Evolutionary conservation across 2,113 vertebrate genomes (phyloP).

Genomic region (Archocentrus centrarchus): DNA sequence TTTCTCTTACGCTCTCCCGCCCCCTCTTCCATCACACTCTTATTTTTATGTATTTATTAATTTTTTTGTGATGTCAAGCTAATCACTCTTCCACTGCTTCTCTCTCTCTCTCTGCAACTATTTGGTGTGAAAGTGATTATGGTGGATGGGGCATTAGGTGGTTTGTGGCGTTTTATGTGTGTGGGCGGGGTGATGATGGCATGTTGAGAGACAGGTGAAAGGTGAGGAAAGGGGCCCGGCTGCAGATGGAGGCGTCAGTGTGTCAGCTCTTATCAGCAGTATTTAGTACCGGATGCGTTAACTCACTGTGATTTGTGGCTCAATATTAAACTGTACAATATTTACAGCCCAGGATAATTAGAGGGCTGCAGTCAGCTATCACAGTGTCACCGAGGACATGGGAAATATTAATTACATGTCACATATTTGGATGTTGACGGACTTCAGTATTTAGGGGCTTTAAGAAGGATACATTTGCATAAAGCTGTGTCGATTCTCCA

Average conservation of each 20-base stretch:
- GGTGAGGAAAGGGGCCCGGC: conserved; percentile 43
- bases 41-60: conserved; percentile 9
- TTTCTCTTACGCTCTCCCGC: conserved; percentile 4
- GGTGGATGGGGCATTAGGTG: conserved; percentile 33
- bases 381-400: conserved; percentile 33
- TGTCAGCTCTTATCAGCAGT: conserved; percentile 62
- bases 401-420: conserved; percentile 58
- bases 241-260: conserved; percentile 45
- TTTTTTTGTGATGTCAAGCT: conserved; percentile 59
- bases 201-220: conserved; percentile 64
- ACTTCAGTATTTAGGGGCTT: conserved; percentile 21
- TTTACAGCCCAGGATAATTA: conserved; percentile 71
- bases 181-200: conserved; percentile 31
- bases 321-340: conserved; percentile 65
- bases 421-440: conserved; percentile 40
- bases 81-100: conserved; percentile 48
- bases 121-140: conserved; percentile 56
- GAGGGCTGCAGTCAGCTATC: conserved; percentile 43
- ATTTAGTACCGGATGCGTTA: conserved; percentile 49
- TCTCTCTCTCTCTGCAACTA: conserved; percentile 24
- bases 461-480: background rate
- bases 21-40: conserved; percentile 33
- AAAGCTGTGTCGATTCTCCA: background rate
- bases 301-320: conserved; percentile 50
- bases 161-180: conserved; percentile 24